Conservation (phyloP, 2,797 vertebrate genomes). For the Amblyraja radiata region DNA sequence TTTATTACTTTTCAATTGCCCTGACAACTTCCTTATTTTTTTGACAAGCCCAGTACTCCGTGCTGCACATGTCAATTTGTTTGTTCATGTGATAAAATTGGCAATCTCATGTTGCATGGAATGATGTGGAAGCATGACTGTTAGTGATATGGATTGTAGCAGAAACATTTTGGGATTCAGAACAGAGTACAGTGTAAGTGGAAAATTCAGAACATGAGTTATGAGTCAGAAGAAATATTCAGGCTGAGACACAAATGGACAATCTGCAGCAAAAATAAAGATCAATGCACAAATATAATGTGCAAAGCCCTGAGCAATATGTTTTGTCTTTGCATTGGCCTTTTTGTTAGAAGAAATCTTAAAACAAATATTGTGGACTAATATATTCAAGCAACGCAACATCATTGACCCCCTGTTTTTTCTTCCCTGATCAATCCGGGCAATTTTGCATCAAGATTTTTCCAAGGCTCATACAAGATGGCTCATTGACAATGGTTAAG, state of each 20-base stretch:
- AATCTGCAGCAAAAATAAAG: slow-evolving; percentile 16
- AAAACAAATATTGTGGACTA: too few relatives aligned
- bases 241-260: background rate
- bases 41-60: background rate
- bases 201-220: background rate
- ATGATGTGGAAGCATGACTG: background rate
- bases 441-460: background rate
- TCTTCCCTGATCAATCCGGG: background rate
- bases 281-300: slow-evolving; percentile 13
- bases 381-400: background rate
- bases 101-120: background rate
- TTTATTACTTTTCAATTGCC: slow-evolving; percentile 30
- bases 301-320: background rate
- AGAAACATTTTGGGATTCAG: background rate
- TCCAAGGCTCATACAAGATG: background rate
- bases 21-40: slow-evolving; percentile 1
- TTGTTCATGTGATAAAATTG: background rate
- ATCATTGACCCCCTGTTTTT: background rate
- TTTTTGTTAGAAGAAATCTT: background rate
- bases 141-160: slow-evolving; percentile 7
- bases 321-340: background rate
- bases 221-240: background rate
- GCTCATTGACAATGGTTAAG: background rate
- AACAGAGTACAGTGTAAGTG: background rate
- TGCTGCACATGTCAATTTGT: slow-evolving; percentile 26